Base-by-base conservation (phyloP, 1,140 invertebrate species). In the Brachionus rotundiformis region DNA sequence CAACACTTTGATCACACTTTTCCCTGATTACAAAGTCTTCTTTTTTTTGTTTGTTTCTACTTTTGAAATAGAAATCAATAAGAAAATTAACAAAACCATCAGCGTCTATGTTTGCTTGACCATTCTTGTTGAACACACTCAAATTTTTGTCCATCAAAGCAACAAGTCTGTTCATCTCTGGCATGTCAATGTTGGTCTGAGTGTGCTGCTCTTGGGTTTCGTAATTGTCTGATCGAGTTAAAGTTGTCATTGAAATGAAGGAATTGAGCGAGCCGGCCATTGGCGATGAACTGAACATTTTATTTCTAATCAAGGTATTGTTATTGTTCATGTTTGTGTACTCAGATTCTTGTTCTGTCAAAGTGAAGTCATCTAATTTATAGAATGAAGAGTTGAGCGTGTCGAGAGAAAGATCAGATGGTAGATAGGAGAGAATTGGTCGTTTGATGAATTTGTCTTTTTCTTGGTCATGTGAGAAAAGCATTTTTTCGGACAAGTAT, bases 61-160 rank as follows among this genome's bases (percentile, higher is more conserved):
- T 33, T 16, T 39, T 68, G 16, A 68, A 68, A 68, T 68, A 68
- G 36, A 68, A 68, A 68, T 68, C 33, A 36, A 68, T 36, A 8
- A 68, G 36, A 68, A 68, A 68, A 68, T 36, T 68, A 33, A 68
- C 31, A 68, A 68, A 68, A 36, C 33, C 33, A 68, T 68, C 63
- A 16, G 63, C 33, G 23, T 68, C 63, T n/a, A 63, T 29, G n/a
- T 63, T 29, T 0, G 25, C 61, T 29, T 29, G 61, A 4, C 29
- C 25, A 27, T 16, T 63, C 11, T 63, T 63, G n/a, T 63, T 63
- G 29, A 33, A 29, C 8, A 68, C 19, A 16, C 31, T 36, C 31
- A 68, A 23, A 16, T 68, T 68, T 41, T 68, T 68, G 31, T 68
- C 63, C 33, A 68, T 68, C 13, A 68, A 36, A 33, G 16, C 33